Conservation (phyloP, 2,888 invertebrate genomes). For the Apotomis turbidana region DNA sequence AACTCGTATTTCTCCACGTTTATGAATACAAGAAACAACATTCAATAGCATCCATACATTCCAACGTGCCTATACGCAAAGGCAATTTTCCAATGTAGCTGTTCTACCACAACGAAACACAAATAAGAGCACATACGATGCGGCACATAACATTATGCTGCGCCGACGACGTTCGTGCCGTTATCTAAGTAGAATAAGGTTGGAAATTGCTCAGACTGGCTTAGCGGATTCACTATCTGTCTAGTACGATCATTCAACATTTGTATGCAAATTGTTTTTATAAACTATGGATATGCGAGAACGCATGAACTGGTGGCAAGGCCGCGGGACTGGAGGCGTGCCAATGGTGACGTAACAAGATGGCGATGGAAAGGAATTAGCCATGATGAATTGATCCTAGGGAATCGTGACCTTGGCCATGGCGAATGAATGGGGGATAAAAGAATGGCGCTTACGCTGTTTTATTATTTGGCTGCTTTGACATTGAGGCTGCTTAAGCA, state of each 20-base stretch:
- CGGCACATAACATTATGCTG: conserved; percentile 17
- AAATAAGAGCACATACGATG: conserved; percentile 27
- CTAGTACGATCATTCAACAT: conserved; percentile 59
- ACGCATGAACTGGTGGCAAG: conserved; percentile 67
- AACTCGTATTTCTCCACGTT: not conserved
- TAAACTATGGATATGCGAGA: conserved; percentile 64
- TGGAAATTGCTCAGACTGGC: not conserved
- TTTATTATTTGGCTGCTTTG: not conserved
- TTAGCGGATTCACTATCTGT: conserved; percentile 43
- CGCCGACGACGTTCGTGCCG: not conserved
- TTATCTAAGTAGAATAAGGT: conserved; percentile 14
- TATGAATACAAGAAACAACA: not conserved
- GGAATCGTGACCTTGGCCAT: conserved; percentile 54
- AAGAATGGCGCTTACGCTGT: conserved; percentile 41
- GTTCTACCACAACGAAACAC: conserved; percentile 25
- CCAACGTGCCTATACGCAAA: conserved; percentile 4
- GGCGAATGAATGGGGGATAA: conserved; percentile 41
- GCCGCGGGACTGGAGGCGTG: conserved; percentile 68
- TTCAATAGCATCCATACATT: conserved; percentile 3
- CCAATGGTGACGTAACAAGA: conserved; percentile 61
- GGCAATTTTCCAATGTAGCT: conserved; percentile 34
- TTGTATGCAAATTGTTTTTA: conserved; percentile 71
- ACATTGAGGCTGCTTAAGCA: conserved; percentile 7
- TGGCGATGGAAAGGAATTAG: conserved; percentile 54
- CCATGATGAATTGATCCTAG: conserved; percentile 54